Conservation (phyloP, 2,888 invertebrate genomes). For the Formica aserva region DNA sequence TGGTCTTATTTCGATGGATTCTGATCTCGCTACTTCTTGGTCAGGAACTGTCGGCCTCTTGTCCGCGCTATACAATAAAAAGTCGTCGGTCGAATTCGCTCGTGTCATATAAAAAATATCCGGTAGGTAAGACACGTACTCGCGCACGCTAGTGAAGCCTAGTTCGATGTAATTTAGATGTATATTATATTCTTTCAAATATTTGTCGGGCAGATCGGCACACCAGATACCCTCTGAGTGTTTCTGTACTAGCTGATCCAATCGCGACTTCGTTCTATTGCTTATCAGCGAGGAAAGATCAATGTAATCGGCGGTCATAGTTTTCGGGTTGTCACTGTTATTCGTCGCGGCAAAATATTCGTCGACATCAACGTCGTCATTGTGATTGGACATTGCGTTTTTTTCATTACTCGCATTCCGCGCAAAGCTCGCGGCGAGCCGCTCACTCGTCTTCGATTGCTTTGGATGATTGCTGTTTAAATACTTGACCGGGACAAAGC, state of each 20-base stretch:
- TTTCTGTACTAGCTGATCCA: slow-evolving; percentile 78
- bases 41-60: slow-evolving; percentile 43
- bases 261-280: slow-evolving; percentile 71
- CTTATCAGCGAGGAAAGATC: slow-evolving; percentile 63
- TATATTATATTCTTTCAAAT: slow-evolving; percentile 76
- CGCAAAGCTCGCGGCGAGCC: slow-evolving; percentile 35
- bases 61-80: slow-evolving; percentile 75
- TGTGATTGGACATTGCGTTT: not conserved
- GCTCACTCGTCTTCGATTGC: not conserved
- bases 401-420: not conserved
- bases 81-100: slow-evolving; percentile 72
- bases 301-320: not conserved
- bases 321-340: not conserved
- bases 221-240: slow-evolving; percentile 82
- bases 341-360: not conserved
- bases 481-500: not conserved
- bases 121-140: slow-evolving; percentile 78
- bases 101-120: slow-evolving; percentile 78
- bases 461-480: not conserved
- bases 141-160: slow-evolving; percentile 81
- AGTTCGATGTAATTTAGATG: slow-evolving; percentile 77
- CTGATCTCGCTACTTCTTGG: not conserved
- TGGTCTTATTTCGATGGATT: not conserved
- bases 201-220: slow-evolving; percentile 78
- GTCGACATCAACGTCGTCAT: not conserved